A percentile compares a stretch with the other conserved stretches of the same genome.
Evolutionary conservation across 2,888 invertebrate genomes (phyloP).

Genomic region (Osmoderma eremita): DNA sequence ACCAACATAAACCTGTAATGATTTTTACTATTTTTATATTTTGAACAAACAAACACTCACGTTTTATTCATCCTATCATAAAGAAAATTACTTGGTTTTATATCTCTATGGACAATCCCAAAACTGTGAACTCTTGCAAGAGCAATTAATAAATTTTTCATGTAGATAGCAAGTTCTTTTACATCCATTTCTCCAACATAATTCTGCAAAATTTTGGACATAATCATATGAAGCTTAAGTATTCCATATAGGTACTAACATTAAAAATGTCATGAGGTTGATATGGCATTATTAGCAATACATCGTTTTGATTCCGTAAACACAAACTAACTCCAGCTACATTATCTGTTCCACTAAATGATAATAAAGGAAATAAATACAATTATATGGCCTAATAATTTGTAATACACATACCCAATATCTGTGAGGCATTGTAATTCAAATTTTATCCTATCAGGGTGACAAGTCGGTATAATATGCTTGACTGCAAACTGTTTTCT

Average conservation of each 20-base stretch:
- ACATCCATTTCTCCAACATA: constrained; percentile 77
- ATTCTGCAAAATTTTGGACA: constrained; percentile 67
- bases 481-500: constrained; percentile 82
- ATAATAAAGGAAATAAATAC: not conserved
- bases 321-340: constrained; percentile 84
- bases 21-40: constrained; percentile 22
- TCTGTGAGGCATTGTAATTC: constrained; percentile 82
- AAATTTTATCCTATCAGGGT: constrained; percentile 82
- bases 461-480: constrained; percentile 87
- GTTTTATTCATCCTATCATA: constrained; percentile 77
- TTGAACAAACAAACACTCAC: constrained; percentile 55
- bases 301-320: constrained; percentile 78
- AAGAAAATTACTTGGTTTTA: constrained; percentile 92
- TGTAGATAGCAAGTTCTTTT: constrained; percentile 78
- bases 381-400: not conserved
- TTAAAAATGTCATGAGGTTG: constrained; percentile 83
- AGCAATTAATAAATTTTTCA: constrained; percentile 82
- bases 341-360: constrained; percentile 79
- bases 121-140: constrained; percentile 83
- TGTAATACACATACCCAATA: constrained; percentile 71
- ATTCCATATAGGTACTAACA: constrained; percentile 67
- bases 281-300: constrained; percentile 91
- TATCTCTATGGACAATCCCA: constrained; percentile 87
- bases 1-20: constrained; percentile 76
- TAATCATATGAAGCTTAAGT: not conserved